These are phyloP conservation scores for Callocephalon fimbriatum DNA, from an alignment of 2,113 vertebrate species.

Conservation along the genomic window DNA sequence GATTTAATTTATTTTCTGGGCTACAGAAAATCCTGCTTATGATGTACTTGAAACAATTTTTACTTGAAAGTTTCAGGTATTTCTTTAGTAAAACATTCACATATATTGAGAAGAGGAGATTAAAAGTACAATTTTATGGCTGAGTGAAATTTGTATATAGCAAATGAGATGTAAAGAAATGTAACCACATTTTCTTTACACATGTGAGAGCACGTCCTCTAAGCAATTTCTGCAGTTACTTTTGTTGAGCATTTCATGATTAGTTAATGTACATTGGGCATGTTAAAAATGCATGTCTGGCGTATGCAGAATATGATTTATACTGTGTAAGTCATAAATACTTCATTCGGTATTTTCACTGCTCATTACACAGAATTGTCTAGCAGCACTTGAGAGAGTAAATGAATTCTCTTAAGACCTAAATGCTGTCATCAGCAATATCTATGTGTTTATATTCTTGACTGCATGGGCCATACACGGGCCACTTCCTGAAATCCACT, in stretches of 20 bases:
- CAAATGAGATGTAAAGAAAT: slow-evolving; percentile 16
- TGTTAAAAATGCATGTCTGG: slow-evolving; percentile 28
- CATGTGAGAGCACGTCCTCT: not conserved
- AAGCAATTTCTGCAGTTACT: not conserved
- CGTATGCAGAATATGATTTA: slow-evolving; percentile 49
- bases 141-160: not conserved
- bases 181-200: not conserved
- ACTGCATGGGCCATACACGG: not conserved
- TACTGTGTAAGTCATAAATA: slow-evolving; percentile 68
- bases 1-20: not conserved
- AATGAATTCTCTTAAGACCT: slow-evolving; percentile 51
- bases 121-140: not conserved
- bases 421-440: slow-evolving; percentile 33
- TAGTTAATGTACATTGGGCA: not conserved
- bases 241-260: not conserved
- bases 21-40: not conserved
- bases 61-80: not conserved
- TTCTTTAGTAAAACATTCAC: not conserved
- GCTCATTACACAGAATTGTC: slow-evolving; percentile 57
- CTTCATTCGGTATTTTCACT: slow-evolving; percentile 64
- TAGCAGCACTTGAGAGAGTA: slow-evolving; percentile 43
- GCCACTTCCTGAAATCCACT: not conserved
- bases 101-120: not conserved
- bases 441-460: not conserved
- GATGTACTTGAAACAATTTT: not conserved